phyloP scores from a whole-genome alignment of 2,113 vertebrate species.

The Cyanistes caeruleus region DNA sequence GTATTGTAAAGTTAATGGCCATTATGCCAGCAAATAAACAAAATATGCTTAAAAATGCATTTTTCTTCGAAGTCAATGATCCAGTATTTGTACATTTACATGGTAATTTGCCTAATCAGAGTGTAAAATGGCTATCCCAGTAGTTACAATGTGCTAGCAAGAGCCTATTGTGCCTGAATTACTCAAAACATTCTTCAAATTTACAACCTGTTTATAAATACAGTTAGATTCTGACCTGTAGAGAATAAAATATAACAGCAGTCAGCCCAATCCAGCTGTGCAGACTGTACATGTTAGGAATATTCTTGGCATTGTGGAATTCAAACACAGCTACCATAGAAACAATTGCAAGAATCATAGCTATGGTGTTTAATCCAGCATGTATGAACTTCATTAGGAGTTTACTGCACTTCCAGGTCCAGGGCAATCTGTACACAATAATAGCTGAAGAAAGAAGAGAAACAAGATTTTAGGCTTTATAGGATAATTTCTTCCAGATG shows the following conservation, averaged over 20 bases:
- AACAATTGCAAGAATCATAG: slow-evolving; percentile 82
- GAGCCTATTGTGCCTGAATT: background rate
- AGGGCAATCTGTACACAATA: slow-evolving; percentile 90
- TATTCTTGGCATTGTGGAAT: slow-evolving; percentile 82
- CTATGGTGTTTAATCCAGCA: slow-evolving; percentile 85
- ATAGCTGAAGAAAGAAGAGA: slow-evolving; percentile 73
- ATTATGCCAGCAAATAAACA: background rate
- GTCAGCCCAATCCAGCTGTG: slow-evolving; percentile 96
- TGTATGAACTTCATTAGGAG: slow-evolving; percentile 92
- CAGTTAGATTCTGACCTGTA: slow-evolving; percentile 82
- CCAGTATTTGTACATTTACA: background rate
- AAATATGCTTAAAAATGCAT: background rate
- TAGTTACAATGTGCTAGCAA: background rate
- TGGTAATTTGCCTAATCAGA: background rate
- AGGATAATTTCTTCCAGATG: background rate
- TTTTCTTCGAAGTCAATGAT: background rate
- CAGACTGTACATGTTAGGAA: slow-evolving; percentile 96
- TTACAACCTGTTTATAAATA: slow-evolving; percentile 26
- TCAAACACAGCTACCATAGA: slow-evolving; percentile 90
- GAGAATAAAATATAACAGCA: slow-evolving; percentile 79
- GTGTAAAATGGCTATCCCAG: background rate
- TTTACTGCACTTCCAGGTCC: slow-evolving; percentile 95
- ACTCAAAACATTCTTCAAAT: background rate
- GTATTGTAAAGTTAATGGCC: background rate
- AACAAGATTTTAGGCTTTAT: background rate